Evolutionary conservation across 23 tunicate genomes (phyloP).

Genomic region (Halocynthia aurantium): DNA sequence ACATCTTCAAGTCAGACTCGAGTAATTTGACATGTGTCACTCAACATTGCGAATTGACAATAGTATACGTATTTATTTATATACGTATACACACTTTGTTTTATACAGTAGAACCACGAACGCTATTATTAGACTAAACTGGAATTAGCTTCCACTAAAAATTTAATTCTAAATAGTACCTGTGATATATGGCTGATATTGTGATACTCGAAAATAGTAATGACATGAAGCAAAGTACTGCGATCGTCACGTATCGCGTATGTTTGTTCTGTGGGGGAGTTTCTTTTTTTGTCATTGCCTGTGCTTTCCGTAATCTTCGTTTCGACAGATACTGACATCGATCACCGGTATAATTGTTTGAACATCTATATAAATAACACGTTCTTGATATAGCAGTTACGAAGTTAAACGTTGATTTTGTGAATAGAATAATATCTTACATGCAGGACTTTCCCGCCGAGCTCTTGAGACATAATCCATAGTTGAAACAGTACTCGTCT

Average conservation of each 20-base stretch:
- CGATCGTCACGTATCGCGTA: neutral
- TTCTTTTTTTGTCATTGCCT: neutral
- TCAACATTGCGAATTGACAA: too few relatives aligned
- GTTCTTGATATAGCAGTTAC: neutral
- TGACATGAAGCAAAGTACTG: neutral
- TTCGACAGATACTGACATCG: neutral
- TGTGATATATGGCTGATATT: neutral
- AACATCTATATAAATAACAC: neutral
- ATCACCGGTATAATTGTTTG: neutral
- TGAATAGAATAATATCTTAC: neutral
- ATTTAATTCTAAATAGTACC: neutral
- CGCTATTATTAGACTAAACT: too few relatives aligned
- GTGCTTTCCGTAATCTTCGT: neutral
- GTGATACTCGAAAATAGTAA: neutral
- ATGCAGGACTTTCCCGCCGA: neutral
- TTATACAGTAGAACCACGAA: too few relatives aligned
- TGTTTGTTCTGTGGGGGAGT: neutral
- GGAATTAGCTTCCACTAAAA: too few relatives aligned
- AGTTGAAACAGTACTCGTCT: constrained; percentile 4
- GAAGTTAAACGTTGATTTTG: neutral
- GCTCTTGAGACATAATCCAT: neutral
- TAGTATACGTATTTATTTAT: too few relatives aligned
- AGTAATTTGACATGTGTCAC: too few relatives aligned
- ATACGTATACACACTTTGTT: too few relatives aligned
- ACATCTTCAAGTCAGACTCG: too few relatives aligned